A percentile compares a stretch with the other conserved stretches of the same genome.
Conservation (phyloP, 23 tunicate species). For the Trididemnum miniatum region DNA sequence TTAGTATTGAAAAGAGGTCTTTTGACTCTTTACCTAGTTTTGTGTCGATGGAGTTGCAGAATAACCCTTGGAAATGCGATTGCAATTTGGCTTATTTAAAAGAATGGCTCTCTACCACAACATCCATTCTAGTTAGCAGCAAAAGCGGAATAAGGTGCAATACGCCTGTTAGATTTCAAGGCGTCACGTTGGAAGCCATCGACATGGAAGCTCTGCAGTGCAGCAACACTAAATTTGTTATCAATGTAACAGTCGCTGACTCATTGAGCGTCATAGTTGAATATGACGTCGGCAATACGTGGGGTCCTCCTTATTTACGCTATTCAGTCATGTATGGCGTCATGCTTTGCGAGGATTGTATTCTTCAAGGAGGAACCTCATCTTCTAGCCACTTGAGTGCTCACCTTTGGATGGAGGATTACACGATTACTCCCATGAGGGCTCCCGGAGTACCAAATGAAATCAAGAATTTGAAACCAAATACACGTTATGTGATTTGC, state of each 20-base stretch:
- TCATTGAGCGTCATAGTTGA: conserved; percentile 21
- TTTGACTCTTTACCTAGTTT: conserved; percentile 31
- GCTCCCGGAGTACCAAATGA: conserved; percentile 12
- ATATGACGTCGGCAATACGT: conserved; percentile 2
- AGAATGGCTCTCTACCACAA: conserved; percentile 43
- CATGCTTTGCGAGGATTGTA: conserved; percentile 58
- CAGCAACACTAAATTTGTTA: background rate
- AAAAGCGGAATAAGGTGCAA: conserved; percentile 42
- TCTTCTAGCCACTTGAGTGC: conserved; percentile 26
- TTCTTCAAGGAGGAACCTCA: conserved; percentile 15
- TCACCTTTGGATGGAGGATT: conserved; percentile 56
- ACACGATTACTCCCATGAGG: conserved; percentile 34
- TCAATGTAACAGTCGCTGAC: background rate
- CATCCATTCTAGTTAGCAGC: conserved; percentile 31
- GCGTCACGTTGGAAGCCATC: conserved; percentile 50
- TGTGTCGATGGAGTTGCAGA: conserved; percentile 45
- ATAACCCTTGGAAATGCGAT: conserved; percentile 71
- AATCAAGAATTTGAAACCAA: conserved; percentile 27
- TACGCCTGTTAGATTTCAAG: conserved; percentile 43
- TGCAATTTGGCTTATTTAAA: conserved; percentile 64
- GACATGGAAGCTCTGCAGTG: conserved; percentile 56
- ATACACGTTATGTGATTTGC: conserved; percentile 42
- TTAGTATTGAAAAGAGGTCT: conserved; percentile 49
- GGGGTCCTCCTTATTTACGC: conserved; percentile 60
- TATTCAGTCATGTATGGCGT: conserved; percentile 62